These are phyloP conservation scores for Onychomys leucogaster DNA, from an alignment of 2,797 vertebrate genomes.

Conservation along the genomic window DNA sequence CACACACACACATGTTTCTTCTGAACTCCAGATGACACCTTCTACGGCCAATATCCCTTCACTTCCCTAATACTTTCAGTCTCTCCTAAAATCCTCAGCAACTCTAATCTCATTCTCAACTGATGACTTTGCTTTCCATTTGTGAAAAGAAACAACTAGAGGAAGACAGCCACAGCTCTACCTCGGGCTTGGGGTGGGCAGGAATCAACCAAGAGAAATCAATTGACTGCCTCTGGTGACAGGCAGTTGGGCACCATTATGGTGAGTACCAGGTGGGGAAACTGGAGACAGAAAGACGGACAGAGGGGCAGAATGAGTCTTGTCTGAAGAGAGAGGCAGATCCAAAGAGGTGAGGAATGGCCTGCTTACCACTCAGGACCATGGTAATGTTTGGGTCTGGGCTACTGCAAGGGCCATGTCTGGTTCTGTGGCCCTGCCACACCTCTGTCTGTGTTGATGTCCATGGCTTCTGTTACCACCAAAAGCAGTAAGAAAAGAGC, in stretches of 20 bases:
- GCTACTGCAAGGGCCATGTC: too few relatives aligned
- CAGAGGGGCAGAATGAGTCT: not conserved
- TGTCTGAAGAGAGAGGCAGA: not conserved
- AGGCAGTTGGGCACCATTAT: not conserved
- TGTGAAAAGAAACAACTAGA: not conserved
- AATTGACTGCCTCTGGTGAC: not conserved
- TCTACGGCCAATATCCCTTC: not conserved
- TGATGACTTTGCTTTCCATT: not conserved
- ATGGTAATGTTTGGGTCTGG: not conserved
- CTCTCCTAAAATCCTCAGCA: not conserved
- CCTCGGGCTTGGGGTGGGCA: too few relatives aligned
- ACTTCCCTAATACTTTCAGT: not conserved
- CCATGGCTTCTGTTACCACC: not conserved
- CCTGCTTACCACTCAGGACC: not conserved
- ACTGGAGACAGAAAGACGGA: not conserved
- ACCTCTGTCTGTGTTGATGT: not conserved
- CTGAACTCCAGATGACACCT: not conserved
- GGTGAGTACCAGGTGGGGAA: not conserved
- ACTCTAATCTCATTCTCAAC: not conserved
- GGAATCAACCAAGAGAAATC: not conserved
- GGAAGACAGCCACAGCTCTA: not conserved
- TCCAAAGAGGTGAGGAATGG: not conserved
- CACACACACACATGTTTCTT: too few relatives aligned
- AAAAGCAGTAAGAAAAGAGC: not conserved
- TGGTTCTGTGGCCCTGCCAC: not conserved